phyloP scores from a whole-genome alignment of 2,888 invertebrate species.

The Thysanoteuthis rhombus region DNA sequence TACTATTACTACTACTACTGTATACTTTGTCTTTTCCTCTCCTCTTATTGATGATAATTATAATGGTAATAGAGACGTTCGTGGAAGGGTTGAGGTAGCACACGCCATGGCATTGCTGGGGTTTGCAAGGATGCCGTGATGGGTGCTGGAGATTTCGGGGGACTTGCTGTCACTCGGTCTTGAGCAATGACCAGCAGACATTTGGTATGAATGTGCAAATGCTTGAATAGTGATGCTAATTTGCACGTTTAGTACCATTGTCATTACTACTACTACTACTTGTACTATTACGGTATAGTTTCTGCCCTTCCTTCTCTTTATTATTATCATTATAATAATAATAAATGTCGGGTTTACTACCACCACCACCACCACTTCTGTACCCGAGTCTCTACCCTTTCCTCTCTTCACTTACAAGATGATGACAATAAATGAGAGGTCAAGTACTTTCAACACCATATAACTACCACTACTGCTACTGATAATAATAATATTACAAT shows the following conservation, averaged over 20 bases:
- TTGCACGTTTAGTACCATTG: background rate
- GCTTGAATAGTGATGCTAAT: background rate
- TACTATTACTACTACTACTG: background rate
- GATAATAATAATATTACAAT: no score
- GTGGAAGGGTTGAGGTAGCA: no score
- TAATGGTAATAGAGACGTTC: background rate
- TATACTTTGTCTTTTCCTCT: background rate
- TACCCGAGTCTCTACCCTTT: background rate
- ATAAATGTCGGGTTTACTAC: background rate
- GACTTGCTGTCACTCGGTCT: no score
- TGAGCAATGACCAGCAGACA: no score
- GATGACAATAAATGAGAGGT: no score
- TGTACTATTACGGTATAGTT: background rate
- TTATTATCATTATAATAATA: background rate
- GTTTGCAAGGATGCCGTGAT: no score
- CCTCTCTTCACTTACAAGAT: background rate
- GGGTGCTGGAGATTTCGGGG: no score
- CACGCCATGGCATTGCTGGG: no score
- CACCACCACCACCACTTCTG: background rate
- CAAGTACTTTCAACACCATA: no score
- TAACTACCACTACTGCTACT: no score
- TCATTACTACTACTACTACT: background rate
- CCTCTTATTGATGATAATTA: background rate
- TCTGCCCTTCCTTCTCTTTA: background rate
- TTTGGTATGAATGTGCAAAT: no score